Conservation (phyloP, 2,113 vertebrate genomes). For the Tachysurus fulvidraco region DNA sequence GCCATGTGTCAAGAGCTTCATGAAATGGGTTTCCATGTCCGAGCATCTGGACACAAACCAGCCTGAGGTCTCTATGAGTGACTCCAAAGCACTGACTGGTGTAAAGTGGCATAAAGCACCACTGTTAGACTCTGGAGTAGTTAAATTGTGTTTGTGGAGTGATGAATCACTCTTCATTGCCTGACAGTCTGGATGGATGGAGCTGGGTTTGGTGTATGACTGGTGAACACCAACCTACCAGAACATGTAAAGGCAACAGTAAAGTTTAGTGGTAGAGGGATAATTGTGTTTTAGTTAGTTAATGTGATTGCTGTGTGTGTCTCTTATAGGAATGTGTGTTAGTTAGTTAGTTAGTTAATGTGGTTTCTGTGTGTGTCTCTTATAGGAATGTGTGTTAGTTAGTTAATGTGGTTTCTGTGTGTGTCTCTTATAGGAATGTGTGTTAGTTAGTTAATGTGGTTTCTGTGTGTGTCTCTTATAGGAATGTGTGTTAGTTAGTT, state of each 20-base stretch:
- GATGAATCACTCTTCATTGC: background rate
- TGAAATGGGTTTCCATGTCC: background rate
- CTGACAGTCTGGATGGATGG: background rate
- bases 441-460: too few species aligned
- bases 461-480: too few species aligned
- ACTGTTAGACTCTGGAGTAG: background rate
- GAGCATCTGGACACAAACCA: background rate
- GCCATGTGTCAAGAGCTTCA: background rate
- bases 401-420: too few species aligned
- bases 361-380: too few species aligned
- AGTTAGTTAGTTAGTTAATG: too few species aligned
- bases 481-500: too few species aligned
- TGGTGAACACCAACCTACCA: background rate
- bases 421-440: too few species aligned
- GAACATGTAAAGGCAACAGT: background rate
- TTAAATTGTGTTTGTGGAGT: background rate
- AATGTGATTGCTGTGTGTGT: too few species aligned
- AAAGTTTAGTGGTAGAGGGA: background rate
- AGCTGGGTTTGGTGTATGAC: background rate
- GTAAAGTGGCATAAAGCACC: background rate
- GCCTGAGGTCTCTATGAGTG: background rate
- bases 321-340: too few species aligned
- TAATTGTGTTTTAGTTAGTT: background rate
- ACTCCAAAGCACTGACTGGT: background rate
- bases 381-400: too few species aligned